Evolutionary conservation across 2,797 vertebrate species (phyloP), one percentile per base, ranked within the genome.

Genomic region (Rhinatrema bivittatum): DNA sequence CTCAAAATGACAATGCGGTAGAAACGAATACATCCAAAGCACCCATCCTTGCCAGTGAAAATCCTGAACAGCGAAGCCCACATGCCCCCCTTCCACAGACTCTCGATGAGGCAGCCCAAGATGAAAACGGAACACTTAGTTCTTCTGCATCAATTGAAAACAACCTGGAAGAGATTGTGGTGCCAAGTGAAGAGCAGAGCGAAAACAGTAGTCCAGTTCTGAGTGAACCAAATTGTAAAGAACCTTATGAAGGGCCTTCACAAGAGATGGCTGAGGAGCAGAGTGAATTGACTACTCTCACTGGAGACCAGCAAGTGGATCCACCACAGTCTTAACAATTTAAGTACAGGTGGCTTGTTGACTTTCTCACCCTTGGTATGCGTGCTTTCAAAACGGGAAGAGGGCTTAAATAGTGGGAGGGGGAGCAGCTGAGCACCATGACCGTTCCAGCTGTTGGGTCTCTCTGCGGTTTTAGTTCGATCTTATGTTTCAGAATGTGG

Each of bases 161-260:
- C 30, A 75, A 62, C 39, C 14, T 76, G 46, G 80, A 78, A 42
- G 78, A 72, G 48, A 58, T 62, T 2, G 34, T 9, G 0, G 71
- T 74, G 45, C 60, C 49, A 12, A 68, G 61, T 0, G 79, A 79
- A 12, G 73, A 76, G 39, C 76, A 64, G 4, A 75, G 56, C 0
- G 76, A 84, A 64, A 80, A 71, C 39, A 74, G 71, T 10, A 82
- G 74, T 0, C 73, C 78, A 31, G 78, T 74, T 31, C 71, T 76
- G 0, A 23, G 65, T 0, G 76, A 72, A 44, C 59, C 72, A 0
- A 36, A 54, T 26, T 53, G 40, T 0, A 76, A 74, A 42, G 79
- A 76, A 46, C 74, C 50, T 26, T 53, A 40, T 0, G 76, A 74
- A 42, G 79, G 76, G 46, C 74, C 50, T 3, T 50, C 65, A 48